Base-by-base conservation (phyloP, 2,797 vertebrate genomes). In the Cyprinodon diabolis region DNA sequence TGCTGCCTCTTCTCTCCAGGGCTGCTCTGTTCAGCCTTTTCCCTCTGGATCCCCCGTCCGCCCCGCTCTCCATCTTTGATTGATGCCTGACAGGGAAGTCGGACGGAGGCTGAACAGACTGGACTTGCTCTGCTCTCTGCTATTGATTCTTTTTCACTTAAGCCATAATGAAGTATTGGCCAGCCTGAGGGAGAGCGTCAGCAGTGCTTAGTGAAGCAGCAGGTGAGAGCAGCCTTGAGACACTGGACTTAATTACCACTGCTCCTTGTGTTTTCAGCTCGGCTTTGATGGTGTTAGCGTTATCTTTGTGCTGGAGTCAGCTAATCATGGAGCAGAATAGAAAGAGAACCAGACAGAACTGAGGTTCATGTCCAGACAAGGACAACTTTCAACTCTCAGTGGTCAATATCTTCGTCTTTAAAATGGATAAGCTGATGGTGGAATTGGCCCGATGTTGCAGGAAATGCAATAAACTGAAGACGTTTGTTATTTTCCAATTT, bases 101-200 rank as follows among this genome's bases (percentile, higher is more conserved):
- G 65, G 84, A 68, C 62, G 10, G 70, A 68, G 79, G 52, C 74
- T 35, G 3, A 0, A 15, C 54, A 63, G 85, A 84, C 82, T 13
- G 0, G 56, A 74, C 86, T 78, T 73, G 68, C 82, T 74, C 69
- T 47, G 82, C 84, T 52, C 0, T 74, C 78, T 37, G 83, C 78
- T 76, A 92, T 93, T 17, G 91, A 93, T 89, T 62, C 79, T 37
- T 79, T 81, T 87, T 89, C 85, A 87, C 92, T 90, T 81, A 85
- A 72, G 83, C 82, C 56, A 14, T 91, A 91, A 93, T 91, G 89
- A 90, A 92, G 90, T 90, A 89, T 91, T 73, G 84, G 88, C 68
- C 76, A 56, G 86, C 81, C 69, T 68, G 67, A 0, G 82, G 17
- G 78, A 83, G 79, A 82, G 80, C 68, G 89, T 88, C 90, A 78